Conservation (phyloP, 2,888 invertebrate species). For the Apamea monoglypha region DNA sequence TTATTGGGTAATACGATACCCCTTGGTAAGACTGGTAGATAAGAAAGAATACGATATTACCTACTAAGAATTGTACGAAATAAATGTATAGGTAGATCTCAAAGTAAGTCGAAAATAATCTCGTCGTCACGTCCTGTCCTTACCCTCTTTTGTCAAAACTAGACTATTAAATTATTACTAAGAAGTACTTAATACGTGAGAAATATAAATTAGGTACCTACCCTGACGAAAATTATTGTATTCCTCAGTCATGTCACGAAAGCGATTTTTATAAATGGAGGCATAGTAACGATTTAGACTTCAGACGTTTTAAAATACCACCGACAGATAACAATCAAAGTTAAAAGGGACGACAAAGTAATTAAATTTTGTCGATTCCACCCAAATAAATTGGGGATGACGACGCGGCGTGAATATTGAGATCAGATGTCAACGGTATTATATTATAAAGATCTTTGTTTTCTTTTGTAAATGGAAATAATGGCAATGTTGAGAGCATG, state of each 20-base stretch:
- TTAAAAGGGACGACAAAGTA: slow-evolving; percentile 66
- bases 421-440: slow-evolving; percentile 64
- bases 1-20: too few relatives aligned
- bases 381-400: slow-evolving; percentile 64
- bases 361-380: slow-evolving; percentile 70
- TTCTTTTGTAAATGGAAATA: slow-evolving; percentile 39
- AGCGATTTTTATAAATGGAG: slow-evolving; percentile 31
- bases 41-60: too few relatives aligned
- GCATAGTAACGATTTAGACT: slow-evolving; percentile 19
- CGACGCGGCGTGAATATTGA: slow-evolving; percentile 65
- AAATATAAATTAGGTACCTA: slow-evolving; percentile 8
- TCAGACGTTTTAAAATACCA: slow-evolving; percentile 38
- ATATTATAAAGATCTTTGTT: slow-evolving; percentile 51
- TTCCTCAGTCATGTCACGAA: slow-evolving; percentile 24
- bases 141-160: slow-evolving; percentile 15
- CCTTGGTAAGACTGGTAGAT: too few relatives aligned
- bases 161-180: slow-evolving; percentile 8
- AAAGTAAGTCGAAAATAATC: neutral
- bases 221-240: slow-evolving; percentile 2
- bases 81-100: neutral
- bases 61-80: neutral
- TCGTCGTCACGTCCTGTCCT: neutral
- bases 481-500: slow-evolving; percentile 26
- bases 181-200: slow-evolving; percentile 12
- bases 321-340: slow-evolving; percentile 59